phyloP scores from a whole-genome alignment of 2,797 vertebrate genomes.

The Anabacerthia variegaticeps region DNA sequence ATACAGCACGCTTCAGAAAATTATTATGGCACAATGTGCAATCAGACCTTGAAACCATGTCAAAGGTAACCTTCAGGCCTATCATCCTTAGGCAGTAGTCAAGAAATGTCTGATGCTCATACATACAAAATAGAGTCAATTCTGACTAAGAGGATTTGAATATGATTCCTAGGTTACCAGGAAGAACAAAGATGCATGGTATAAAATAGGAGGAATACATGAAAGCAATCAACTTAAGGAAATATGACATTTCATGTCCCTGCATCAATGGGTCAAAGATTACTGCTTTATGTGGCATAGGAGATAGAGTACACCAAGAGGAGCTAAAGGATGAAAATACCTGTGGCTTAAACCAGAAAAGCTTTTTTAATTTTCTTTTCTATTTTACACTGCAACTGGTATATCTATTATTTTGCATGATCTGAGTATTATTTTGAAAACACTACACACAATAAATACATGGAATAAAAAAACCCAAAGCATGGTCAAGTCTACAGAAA shows the following conservation, averaged over 20 bases:
- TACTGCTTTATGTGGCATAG: neutral
- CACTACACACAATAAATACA: neutral
- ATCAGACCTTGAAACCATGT: neutral
- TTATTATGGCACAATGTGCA: neutral
- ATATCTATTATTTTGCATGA: neutral
- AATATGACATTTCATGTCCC: neutral
- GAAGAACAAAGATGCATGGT: neutral
- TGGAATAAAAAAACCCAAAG: neutral
- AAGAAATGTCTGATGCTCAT: neutral
- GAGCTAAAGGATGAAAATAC: neutral
- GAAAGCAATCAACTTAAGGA: neutral
- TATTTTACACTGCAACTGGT: neutral
- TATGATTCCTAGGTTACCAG: neutral
- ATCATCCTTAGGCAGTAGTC: neutral
- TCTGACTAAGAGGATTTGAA: neutral
- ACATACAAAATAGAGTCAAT: neutral
- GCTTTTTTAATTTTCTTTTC: neutral
- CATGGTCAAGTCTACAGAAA: neutral
- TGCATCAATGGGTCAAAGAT: neutral
- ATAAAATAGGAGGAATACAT: neutral
- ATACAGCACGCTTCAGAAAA: neutral
- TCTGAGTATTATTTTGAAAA: neutral
- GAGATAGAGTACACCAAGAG: neutral
- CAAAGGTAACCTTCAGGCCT: neutral
- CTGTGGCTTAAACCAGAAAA: neutral